Evolutionary conservation across 1,140 invertebrate genomes (phyloP), one percentile per base, ranked within the genome.

Genomic region (Aethina tumida): DNA sequence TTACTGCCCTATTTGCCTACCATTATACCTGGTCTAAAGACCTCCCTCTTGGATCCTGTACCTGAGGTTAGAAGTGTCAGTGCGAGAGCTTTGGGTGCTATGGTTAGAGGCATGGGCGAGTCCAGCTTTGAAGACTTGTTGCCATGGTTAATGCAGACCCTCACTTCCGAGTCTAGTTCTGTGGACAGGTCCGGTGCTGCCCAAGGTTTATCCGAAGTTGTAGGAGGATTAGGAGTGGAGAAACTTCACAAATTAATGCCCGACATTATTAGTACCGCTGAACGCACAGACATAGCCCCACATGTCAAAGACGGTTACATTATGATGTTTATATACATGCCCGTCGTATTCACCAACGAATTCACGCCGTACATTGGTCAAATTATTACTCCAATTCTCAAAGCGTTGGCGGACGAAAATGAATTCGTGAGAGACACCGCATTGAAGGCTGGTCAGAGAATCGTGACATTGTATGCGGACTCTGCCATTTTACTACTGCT

Each of bases 321-420:
- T 29, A 97, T 99, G 90, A 93, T 99, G 87, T 99, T 97, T 62
- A 99, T 99, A 59, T 99, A 98, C 63, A 87, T 99, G 79, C 97
- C 97, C 1, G 81, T 84, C 41, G 92, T 94, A 1, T 98, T 99
- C 66, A 90, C 85, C 2, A 78, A 83, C 30, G 89, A 94, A 54
- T 99, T 99, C 60, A 86, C 87, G 4, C 84, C 85, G 0, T 99
- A 97, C 62, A 95, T 99, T 53, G 90, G 92, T 0, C 85, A 92
- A 58, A 97, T 99, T 41, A 93, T 99, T 49, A 97, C 91, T 63
- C 93, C 95, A 0, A 97, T 99, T 52, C 65, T 99, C 7, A 92
- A 96, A 67, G 95, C 94, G 7, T 68, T 99, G 15, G 94, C 96
- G 4, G 96, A 99, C 72, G 97, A 99, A 68, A 97, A 92, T 63